Conservation (phyloP, 2,888 invertebrate genomes). For the Drosophila pseudotakahashii region DNA sequence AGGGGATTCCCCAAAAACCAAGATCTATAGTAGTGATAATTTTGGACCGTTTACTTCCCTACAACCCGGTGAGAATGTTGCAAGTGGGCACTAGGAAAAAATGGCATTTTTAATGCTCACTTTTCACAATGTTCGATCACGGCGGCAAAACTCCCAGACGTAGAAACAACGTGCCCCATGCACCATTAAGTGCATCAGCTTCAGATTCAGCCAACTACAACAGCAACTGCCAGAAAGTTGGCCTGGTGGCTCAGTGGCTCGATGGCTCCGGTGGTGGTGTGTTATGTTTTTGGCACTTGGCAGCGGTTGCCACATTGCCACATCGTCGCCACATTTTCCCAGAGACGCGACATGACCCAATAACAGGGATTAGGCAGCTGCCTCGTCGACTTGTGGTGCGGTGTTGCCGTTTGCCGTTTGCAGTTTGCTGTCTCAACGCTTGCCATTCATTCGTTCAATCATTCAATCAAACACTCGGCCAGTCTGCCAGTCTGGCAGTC, state of each 20-base stretch:
- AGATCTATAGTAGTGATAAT: constrained; percentile 1
- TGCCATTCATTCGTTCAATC: constrained; percentile 75
- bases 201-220: constrained; percentile 31
- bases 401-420: constrained; percentile 4
- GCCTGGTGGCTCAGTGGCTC: constrained; percentile 28
- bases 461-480: constrained; percentile 68
- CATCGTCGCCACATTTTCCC: constrained; percentile 74
- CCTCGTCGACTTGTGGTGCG: constrained; percentile 33
- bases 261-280: constrained; percentile 45
- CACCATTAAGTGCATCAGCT: constrained; percentile 72
- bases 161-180: constrained; percentile 59
- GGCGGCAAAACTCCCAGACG: constrained; percentile 40
- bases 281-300: constrained; percentile 76
- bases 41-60: constrained; percentile 3
- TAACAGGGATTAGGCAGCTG: constrained; percentile 76
- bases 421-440: constrained; percentile 47
- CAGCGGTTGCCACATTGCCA: constrained; percentile 71
- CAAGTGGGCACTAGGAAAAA: constrained; percentile 47
- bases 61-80: constrained; percentile 51
- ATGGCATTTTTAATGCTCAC: constrained; percentile 58
- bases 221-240: constrained; percentile 1
- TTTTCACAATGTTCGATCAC: constrained; percentile 73
- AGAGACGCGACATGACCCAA: constrained; percentile 76
- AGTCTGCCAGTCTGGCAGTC: constrained; percentile 20
- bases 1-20: constrained; percentile 18